These are phyloP conservation scores for Adela reaumurella DNA, from an alignment of 2,888 invertebrate species.

Conservation along the genomic window DNA sequence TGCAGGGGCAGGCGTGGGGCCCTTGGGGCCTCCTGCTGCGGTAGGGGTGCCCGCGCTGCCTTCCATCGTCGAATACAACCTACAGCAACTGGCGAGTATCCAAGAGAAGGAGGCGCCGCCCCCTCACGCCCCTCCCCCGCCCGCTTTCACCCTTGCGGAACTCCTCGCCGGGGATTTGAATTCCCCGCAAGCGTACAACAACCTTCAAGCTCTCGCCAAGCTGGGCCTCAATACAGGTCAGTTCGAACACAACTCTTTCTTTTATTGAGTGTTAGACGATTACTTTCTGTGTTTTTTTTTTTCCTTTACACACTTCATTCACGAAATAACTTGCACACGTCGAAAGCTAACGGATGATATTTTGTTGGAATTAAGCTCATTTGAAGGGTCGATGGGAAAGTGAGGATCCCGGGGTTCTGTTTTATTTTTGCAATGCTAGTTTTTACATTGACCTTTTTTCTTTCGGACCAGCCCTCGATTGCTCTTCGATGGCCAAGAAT, in stretches of 20 bases:
- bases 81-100: constrained; percentile 78
- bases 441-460: background rate
- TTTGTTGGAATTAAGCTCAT: too few species aligned
- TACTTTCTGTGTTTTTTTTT: too few species aligned
- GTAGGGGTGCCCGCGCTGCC: constrained; percentile 40
- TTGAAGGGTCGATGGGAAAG: too few species aligned
- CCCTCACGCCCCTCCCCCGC: constrained; percentile 54
- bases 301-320: too few species aligned
- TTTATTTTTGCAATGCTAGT: too few species aligned
- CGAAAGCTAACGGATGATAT: too few species aligned
- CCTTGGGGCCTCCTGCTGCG: constrained; percentile 20
- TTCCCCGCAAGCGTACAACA: constrained; percentile 76
- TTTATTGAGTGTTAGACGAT: too few species aligned
- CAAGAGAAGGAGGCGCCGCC: constrained; percentile 66
- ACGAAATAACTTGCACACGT: too few species aligned
- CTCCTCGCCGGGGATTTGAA: constrained; percentile 68
- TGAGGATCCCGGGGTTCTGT: too few species aligned
- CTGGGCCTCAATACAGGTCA: constrained; percentile 70
- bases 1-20: constrained; percentile 23
- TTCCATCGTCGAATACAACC: constrained; percentile 82
- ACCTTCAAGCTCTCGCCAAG: constrained; percentile 86
- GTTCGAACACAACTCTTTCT: constrained; percentile 15
- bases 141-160: constrained; percentile 73
- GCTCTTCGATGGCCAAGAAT: background rate
- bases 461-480: background rate